phyloP scores from a whole-genome alignment of 2,797 vertebrate species.

The Catharus ustulatus region DNA sequence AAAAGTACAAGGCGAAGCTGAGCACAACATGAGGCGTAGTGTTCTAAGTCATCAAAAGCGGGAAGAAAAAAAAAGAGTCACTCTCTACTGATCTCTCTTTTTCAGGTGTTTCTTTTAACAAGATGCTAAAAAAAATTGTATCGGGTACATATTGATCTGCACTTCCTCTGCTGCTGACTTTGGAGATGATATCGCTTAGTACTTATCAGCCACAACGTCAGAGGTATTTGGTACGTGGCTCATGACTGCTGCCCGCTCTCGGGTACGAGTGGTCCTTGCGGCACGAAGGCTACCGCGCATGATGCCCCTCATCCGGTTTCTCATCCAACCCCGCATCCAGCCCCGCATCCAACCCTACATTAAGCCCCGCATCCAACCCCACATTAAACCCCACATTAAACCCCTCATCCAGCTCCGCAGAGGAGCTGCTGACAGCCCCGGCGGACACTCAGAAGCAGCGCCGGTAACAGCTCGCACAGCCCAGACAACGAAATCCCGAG shows the following conservation, averaged over 20 bases:
- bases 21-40: not conserved
- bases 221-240: not conserved
- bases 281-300: not conserved
- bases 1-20: not conserved
- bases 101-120: not conserved
- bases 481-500: not conserved
- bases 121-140: not conserved
- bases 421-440: not conserved
- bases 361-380: rapidly evolving
- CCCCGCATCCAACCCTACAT: rapidly evolving
- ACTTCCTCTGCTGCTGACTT: not conserved
- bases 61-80: not conserved
- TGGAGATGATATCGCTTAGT: not conserved
- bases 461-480: not conserved
- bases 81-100: not conserved
- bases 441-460: not conserved
- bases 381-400: rapidly evolving
- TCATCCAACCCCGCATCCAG: rapidly evolving
- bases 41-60: not conserved
- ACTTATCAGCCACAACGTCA: not conserved
- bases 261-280: rapidly evolving
- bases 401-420: not conserved
- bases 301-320: rapidly evolving
- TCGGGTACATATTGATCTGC: not conserved
- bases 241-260: not conserved